phyloP scores from a whole-genome alignment of 2,888 invertebrate species.

The Selenia dentaria region DNA sequence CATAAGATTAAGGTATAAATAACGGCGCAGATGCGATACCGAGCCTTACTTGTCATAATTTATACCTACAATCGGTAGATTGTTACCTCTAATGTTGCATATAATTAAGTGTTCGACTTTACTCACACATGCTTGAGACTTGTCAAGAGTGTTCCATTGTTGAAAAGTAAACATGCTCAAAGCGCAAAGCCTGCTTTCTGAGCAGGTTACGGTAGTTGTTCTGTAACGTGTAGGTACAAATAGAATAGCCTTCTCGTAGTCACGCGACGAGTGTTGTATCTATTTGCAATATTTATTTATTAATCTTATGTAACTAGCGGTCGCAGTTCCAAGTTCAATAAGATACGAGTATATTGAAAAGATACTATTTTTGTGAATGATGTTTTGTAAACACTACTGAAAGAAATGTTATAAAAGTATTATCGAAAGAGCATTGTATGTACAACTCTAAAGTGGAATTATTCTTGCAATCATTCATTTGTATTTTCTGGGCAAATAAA shows the following conservation, averaged over 20 bases:
- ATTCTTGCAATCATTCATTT: slow-evolving; percentile 80
- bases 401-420: slow-evolving; percentile 17
- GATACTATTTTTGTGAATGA: slow-evolving; percentile 78
- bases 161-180: slow-evolving; percentile 9
- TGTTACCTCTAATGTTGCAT: background rate
- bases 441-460: slow-evolving; percentile 63
- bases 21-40: slow-evolving; percentile 34
- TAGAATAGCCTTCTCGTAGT: slow-evolving; percentile 6
- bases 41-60: background rate
- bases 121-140: background rate
- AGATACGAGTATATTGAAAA: slow-evolving; percentile 63
- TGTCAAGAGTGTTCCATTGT: background rate
- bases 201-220: slow-evolving; percentile 10
- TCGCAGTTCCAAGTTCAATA: slow-evolving; percentile 73
- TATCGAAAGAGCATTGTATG: slow-evolving; percentile 50
- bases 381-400: slow-evolving; percentile 54
- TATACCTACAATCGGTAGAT: background rate
- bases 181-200: slow-evolving; percentile 15
- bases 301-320: slow-evolving; percentile 48
- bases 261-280: slow-evolving; percentile 42
- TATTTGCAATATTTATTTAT: slow-evolving; percentile 39
- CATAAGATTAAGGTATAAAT: slow-evolving; percentile 33
- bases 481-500: slow-evolving; percentile 83
- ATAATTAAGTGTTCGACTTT: background rate
- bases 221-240: slow-evolving; percentile 12